A percentile compares a stretch with the other conserved stretches of the same genome.
Evolutionary conservation across 2,797 vertebrate species (phyloP).

Genomic region (Gambelia wislizenii): DNA sequence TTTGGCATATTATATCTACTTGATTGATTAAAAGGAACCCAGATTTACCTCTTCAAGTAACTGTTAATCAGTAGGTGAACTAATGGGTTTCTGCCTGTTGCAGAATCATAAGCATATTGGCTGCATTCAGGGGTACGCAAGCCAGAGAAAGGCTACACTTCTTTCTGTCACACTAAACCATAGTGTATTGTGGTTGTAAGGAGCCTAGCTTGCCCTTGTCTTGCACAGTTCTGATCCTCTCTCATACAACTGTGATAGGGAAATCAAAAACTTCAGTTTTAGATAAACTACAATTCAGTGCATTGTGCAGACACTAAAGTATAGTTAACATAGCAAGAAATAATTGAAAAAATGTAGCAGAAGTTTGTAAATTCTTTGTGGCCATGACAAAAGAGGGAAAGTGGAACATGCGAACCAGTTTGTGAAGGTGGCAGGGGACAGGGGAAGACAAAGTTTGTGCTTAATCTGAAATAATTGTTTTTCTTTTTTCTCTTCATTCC

Average conservation of each 20-base stretch:
- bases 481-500: conserved; percentile 52
- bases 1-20: not conserved
- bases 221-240: not conserved
- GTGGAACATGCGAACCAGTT: not conserved
- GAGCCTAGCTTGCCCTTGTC: not conserved
- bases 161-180: not conserved
- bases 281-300: no score
- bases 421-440: not conserved
- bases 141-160: not conserved
- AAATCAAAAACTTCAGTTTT: not conserved
- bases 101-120: not conserved
- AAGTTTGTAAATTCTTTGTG: not conserved
- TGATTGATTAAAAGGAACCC: not conserved
- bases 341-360: not conserved
- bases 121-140: not conserved
- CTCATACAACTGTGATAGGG: not conserved
- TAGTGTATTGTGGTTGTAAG: not conserved
- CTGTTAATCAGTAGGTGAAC: no score
- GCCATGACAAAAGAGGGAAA: not conserved
- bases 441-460: not conserved
- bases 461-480: conserved; percentile 9
- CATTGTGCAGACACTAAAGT: not conserved
- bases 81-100: not conserved
- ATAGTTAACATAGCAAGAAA: not conserved
- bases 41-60: not conserved